Evolutionary conservation across 2,113 vertebrate species (phyloP).

Genomic region (Cheirogaleus medius): DNA sequence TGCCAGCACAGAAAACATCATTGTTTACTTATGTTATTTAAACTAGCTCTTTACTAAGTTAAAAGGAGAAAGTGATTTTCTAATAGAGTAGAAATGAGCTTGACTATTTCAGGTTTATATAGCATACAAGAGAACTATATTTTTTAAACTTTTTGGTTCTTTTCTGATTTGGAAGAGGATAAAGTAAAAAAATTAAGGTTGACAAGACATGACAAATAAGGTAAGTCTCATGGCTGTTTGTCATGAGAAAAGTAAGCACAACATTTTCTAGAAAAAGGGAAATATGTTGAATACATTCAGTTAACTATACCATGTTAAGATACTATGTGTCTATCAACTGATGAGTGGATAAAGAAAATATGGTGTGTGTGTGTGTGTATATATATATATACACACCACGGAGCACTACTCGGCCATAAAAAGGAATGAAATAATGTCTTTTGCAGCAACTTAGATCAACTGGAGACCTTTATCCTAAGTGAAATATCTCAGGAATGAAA

Average conservation of each 20-base stretch:
- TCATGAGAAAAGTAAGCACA: background rate
- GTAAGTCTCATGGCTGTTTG: background rate
- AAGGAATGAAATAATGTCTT: too few relatives aligned
- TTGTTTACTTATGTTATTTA: background rate
- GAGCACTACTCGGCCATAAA: too few relatives aligned
- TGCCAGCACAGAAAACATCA: background rate
- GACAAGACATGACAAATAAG: background rate
- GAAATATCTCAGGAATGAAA: too few relatives aligned
- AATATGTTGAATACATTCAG: background rate
- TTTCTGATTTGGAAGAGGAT: background rate
- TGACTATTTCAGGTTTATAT: background rate
- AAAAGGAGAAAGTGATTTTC: background rate
- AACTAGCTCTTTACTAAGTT: background rate
- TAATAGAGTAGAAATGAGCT: background rate
- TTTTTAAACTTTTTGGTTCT: background rate
- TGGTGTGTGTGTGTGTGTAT: too few relatives aligned
- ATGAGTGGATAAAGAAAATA: too few relatives aligned
- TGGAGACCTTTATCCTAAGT: too few relatives aligned
- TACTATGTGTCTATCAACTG: too few relatives aligned
- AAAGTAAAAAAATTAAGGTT: background rate
- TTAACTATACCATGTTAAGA: background rate
- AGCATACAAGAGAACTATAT: background rate
- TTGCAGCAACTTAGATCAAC: too few relatives aligned
- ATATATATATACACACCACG: too few relatives aligned
- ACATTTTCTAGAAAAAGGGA: background rate